Evolutionary conservation across 2,797 vertebrate genomes (phyloP).

Genomic region (Hapalemur alaotrensis): DNA sequence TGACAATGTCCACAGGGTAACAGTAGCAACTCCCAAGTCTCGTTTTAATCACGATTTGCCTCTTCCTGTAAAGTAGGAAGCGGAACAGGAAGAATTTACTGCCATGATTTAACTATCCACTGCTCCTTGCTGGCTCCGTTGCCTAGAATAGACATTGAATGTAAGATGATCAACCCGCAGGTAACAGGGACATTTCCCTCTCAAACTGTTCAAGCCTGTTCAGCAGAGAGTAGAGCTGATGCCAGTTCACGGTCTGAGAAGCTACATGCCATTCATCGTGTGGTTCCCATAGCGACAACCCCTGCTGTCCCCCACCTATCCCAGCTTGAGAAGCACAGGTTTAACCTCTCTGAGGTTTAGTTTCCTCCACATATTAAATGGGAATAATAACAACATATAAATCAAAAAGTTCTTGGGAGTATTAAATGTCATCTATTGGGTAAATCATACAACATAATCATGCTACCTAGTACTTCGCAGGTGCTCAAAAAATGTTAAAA

Average conservation of each 20-base stretch:
- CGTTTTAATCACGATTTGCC: not conserved
- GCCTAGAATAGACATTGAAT: not conserved
- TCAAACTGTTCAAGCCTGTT: not conserved
- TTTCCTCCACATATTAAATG: not conserved
- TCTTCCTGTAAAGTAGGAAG: not conserved
- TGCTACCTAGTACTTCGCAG: not conserved
- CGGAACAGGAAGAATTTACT: not conserved
- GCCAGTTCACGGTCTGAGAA: not conserved
- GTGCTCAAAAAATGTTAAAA: not conserved
- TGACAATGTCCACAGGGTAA: not conserved
- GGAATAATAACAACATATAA: not conserved
- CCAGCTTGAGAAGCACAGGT: not conserved
- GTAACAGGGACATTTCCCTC: not conserved
- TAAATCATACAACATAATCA: not conserved
- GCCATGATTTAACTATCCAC: not conserved
- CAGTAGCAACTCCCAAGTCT: not conserved
- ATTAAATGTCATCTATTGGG: not conserved
- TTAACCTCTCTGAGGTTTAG: not conserved
- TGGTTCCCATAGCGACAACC: not conserved
- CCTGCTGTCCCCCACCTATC: not conserved
- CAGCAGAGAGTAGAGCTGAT: not conserved
- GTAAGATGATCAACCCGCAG: not conserved
- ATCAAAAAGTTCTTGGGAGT: not conserved
- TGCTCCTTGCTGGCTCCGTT: not conserved
- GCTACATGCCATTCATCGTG: not conserved